Base-by-base conservation (phyloP, 2,113 vertebrate species). In the Enhydra lutris region DNA sequence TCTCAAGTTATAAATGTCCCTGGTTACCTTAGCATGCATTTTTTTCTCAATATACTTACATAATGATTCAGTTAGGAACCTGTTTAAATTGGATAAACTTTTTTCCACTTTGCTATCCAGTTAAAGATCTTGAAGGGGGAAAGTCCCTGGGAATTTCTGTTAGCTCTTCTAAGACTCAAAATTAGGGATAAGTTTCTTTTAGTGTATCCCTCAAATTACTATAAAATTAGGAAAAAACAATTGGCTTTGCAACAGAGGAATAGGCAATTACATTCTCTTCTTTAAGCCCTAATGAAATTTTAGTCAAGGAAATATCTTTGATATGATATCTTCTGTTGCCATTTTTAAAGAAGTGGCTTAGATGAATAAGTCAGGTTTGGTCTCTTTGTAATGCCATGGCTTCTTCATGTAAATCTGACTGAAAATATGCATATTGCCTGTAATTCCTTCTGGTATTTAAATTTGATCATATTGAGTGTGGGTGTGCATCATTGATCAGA, bases 31-130 rank as follows among this genome's bases (percentile, higher is more conserved):
- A 42, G 81, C 23, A 91, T 39, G 31, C 8, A 39, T 63, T 50
- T 67, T 71, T 71, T 86, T 71, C 65, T 57, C 36, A 81, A 45
- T 87, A 45, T 74, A 90, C 89, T 95, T 96, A 94, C 82, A 52
- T 63, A 86, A 50, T 92, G n/a, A 88, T 94, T 93, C 65, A 79
- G 21, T 79, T 85, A 94, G 36, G 45, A 91, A 7, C 55, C 20
- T 73, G 26, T 67, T 59, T 74, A n/a, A 84, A 63, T 45, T 90
- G 24, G 26, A 36, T 73, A 91, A 50, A 71, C 0, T 23, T 81
- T 97, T 86, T 57, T 85, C 6, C 3, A 79, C 29, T 91, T 94
- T 93, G 36, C 34, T 89, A 3, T 89, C 9, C 9, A 73, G 45
- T 83, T 92, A 83, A 78, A 92, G 34, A 73, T n/a, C 36, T 78